Evolutionary conservation across 2,888 invertebrate genomes (phyloP).

Genomic region (Acanthosepion lycidas): DNA sequence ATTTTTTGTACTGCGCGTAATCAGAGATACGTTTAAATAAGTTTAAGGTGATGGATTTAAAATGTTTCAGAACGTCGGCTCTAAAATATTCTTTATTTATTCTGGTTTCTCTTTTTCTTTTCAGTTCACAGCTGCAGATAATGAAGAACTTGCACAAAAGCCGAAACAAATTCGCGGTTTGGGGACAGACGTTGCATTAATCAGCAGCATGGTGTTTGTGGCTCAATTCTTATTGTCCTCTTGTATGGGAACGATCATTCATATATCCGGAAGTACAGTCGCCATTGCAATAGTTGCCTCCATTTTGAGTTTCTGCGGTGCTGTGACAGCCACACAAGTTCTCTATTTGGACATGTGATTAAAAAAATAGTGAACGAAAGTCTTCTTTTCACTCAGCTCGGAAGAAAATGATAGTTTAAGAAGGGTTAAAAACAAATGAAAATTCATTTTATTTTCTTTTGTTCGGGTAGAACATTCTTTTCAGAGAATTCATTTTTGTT

Average conservation of each 20-base stretch:
- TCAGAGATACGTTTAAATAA: too few relatives aligned
- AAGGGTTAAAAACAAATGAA: too few relatives aligned
- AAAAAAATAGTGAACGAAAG: not conserved
- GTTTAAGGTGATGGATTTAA: too few relatives aligned
- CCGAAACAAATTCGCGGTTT: conserved; percentile 81
- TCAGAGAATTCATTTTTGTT: too few relatives aligned
- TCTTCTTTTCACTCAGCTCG: too few relatives aligned
- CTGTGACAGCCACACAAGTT: conserved; percentile 88
- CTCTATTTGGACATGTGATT: conserved; percentile 88
- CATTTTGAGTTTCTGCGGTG: conserved; percentile 87
- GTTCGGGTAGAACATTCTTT: too few relatives aligned
- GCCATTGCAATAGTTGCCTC: conserved; percentile 91
- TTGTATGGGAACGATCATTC: conserved; percentile 79
- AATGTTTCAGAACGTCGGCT: too few relatives aligned
- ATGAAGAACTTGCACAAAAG: conserved; percentile 42
- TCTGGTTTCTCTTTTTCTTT: conserved; percentile 48
- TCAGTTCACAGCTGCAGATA: conserved; percentile 56
- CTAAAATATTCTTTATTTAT: not conserved
- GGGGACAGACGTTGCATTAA: conserved; percentile 94
- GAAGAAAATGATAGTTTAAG: too few relatives aligned
- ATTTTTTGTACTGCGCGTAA: too few relatives aligned
- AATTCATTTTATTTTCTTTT: too few relatives aligned
- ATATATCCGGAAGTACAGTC: conserved; percentile 86
- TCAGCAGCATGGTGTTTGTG: conserved; percentile 95
- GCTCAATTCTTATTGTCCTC: conserved; percentile 91